These are phyloP conservation scores for Kobus ellipsiprymnus DNA, from an alignment of 2,113 vertebrate genomes.

Conservation along the genomic window DNA sequence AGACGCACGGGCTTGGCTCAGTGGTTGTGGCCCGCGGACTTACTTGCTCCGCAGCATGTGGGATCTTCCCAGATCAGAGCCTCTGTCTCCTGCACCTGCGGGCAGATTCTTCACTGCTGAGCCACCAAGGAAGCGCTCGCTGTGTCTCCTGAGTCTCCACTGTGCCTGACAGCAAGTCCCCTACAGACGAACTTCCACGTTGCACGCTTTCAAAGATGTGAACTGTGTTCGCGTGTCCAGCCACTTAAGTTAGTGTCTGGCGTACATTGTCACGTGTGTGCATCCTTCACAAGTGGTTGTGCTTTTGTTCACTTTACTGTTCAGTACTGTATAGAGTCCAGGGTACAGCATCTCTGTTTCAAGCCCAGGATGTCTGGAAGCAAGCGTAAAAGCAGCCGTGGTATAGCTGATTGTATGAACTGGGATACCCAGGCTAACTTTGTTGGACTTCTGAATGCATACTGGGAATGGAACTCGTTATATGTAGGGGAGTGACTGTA, in stretches of 20 bases:
- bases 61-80: neutral
- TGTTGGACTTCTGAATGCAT: neutral
- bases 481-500: neutral
- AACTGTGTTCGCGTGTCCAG: neutral
- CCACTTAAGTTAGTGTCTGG: neutral
- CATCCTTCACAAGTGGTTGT: neutral
- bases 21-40: fast-evolving
- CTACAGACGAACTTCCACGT: neutral
- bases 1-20: neutral
- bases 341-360: neutral
- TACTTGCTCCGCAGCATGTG: neutral
- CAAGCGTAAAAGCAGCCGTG: neutral
- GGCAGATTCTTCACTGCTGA: neutral
- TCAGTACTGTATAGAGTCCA: neutral
- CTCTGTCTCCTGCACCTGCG: neutral
- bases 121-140: neutral
- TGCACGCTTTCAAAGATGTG: neutral
- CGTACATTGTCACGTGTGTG: fast-evolving
- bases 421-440: neutral
- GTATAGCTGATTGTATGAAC: neutral
- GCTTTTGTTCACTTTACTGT: neutral
- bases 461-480: neutral
- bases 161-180: neutral
- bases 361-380: neutral
- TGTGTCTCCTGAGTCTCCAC: neutral